Conservation (phyloP, 2,888 invertebrate species). For the Mermis nigrescens region DNA sequence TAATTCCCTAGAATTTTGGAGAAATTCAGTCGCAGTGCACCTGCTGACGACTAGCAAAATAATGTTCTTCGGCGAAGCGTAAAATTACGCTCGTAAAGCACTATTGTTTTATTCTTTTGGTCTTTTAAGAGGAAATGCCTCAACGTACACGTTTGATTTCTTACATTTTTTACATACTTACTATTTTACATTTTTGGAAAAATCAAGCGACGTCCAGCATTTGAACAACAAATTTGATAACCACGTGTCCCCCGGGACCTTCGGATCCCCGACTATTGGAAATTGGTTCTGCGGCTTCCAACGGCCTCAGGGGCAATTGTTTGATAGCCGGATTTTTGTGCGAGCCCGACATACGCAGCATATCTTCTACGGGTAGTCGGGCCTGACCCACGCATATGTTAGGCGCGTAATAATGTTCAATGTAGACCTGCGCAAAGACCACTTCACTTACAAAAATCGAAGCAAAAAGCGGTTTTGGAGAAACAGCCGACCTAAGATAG, state of each 20-base stretch:
- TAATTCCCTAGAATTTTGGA: too few relatives aligned
- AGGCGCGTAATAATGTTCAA: neutral
- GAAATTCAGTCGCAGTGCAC: too few relatives aligned
- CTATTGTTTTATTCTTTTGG: too few relatives aligned
- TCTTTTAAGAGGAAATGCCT: too few relatives aligned
- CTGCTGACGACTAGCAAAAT: too few relatives aligned
- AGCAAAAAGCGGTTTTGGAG: neutral
- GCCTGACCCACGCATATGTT: conserved; percentile 8
- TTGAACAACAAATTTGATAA: conserved; percentile 9
- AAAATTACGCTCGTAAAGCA: too few relatives aligned
- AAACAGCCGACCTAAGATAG: too few relatives aligned
- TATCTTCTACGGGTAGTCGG: neutral
- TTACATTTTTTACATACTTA: too few relatives aligned
- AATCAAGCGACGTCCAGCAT: too few relatives aligned
- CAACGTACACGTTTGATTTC: too few relatives aligned
- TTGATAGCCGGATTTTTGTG: conserved; percentile 7
- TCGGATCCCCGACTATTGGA: neutral
- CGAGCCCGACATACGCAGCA: neutral
- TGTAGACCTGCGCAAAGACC: conserved; percentile 4
- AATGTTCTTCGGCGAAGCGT: too few relatives aligned
- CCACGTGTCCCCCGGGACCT: neutral
- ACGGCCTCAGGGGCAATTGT: conserved; percentile 4
- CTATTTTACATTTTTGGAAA: too few relatives aligned
- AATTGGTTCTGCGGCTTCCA: neutral
- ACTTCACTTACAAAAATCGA: neutral